Conservation (phyloP, 2,113 vertebrate species). For the Gymnocephalus cernua region DNA sequence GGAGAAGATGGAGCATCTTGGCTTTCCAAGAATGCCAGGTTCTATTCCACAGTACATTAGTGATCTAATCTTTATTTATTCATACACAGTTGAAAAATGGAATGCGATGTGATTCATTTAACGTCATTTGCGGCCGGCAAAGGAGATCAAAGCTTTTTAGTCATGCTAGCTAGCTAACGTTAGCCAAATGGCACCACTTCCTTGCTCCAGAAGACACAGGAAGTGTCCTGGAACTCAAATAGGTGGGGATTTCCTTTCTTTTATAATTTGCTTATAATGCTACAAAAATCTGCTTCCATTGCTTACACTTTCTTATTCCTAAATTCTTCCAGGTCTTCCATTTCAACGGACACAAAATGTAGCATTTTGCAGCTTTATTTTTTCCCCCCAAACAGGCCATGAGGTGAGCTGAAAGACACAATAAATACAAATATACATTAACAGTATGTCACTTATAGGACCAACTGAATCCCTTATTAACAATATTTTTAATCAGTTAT, state of each 20-base stretch:
- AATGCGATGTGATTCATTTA: constrained; percentile 29
- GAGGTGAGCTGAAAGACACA: background rate
- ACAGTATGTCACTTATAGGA: background rate
- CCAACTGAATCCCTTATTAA: background rate
- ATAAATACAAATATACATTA: background rate
- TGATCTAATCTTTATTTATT: constrained; percentile 23
- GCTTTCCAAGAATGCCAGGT: constrained; percentile 15
- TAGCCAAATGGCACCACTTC: background rate
- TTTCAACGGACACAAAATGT: no score
- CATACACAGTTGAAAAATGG: background rate
- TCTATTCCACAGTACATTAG: background rate
- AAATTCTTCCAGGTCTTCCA: no score
- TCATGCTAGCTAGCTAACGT: background rate
- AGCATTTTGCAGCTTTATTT: no score
- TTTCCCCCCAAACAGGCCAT: background rate
- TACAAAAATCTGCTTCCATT: no score
- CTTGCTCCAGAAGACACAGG: background rate
- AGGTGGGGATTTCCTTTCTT: no score
- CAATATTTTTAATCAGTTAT: background rate
- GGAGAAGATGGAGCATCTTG: constrained; percentile 6
- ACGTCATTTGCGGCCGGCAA: background rate
- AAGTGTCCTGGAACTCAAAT: background rate
- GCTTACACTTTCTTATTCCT: no score
- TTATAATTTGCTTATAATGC: no score
- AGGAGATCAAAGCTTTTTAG: background rate